Percentiles rank a stretch among this genome's conserved stretches.
phyloP scores from a whole-genome alignment of 2,888 invertebrate species.

The Polia nebulosa region DNA sequence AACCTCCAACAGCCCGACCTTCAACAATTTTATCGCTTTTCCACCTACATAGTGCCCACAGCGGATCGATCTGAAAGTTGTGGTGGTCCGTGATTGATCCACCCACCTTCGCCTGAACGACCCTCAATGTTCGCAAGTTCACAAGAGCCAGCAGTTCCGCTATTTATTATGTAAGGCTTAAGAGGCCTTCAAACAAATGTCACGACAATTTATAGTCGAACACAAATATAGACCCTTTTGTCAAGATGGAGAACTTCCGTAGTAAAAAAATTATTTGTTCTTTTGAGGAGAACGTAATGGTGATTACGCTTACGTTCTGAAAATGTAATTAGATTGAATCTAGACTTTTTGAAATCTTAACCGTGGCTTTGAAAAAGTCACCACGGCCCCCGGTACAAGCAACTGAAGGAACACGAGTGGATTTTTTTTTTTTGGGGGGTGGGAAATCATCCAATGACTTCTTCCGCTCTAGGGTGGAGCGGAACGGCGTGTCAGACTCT shows the following conservation, averaged over 20 bases:
- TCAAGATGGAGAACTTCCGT: background rate
- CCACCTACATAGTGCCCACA: background rate
- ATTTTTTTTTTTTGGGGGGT: no score
- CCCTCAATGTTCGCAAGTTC: conserved; percentile 30
- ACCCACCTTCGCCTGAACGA: background rate
- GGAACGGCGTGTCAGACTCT: no score
- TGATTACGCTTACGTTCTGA: no score
- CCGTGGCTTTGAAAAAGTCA: no score
- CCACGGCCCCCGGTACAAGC: no score
- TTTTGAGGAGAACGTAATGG: no score
- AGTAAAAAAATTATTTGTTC: background rate
- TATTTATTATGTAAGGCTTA: conserved; percentile 15
- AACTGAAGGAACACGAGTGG: no score
- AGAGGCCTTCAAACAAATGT: conserved; percentile 22
- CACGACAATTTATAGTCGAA: background rate
- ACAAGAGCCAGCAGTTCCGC: conserved; percentile 16
- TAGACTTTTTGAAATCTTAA: no score
- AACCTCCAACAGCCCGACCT: conserved; percentile 11
- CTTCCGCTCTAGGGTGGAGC: no score
- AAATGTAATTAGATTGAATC: no score
- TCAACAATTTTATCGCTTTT: conserved; percentile 15
- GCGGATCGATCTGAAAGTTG: conserved; percentile 23
- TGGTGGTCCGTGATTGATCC: conserved; percentile 9
- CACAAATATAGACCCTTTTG: conserved; percentile 7
- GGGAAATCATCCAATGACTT: no score